A percentile compares a stretch with the other conserved stretches of the same genome.
phyloP scores from a whole-genome alignment of 1,140 invertebrate genomes.

The Leptinotarsa undecemlineata region DNA sequence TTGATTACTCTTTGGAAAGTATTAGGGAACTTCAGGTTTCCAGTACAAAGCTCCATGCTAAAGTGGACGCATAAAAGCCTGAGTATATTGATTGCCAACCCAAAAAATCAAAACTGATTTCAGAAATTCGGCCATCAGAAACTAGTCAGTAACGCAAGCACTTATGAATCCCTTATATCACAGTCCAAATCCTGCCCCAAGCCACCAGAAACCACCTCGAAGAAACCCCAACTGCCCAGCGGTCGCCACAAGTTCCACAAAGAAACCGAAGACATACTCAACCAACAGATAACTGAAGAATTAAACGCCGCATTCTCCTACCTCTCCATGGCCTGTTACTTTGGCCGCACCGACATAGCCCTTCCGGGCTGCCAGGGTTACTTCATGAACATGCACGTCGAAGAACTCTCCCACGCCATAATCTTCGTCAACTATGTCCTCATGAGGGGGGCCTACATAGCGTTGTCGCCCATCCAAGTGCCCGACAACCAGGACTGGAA shows the following conservation, averaged over 20 bases:
- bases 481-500: slow-evolving; percentile 66
- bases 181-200: not conserved
- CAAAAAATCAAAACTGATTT: not conserved
- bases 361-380: slow-evolving; percentile 71
- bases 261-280: slow-evolving; percentile 74
- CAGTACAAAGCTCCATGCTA: too few species aligned
- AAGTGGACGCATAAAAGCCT: too few species aligned
- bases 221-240: not conserved
- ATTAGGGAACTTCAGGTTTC: too few species aligned
- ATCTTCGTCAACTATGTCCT: slow-evolving; percentile 79
- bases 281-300: slow-evolving; percentile 87
- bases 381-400: slow-evolving; percentile 72
- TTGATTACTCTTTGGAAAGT: too few species aligned
- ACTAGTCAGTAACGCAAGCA: not conserved
- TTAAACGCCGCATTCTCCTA: slow-evolving; percentile 83
- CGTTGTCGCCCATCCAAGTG: slow-evolving; percentile 59
- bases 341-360: slow-evolving; percentile 78
- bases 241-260: slow-evolving; percentile 73
- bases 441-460: slow-evolving; percentile 74
- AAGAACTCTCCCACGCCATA: slow-evolving; percentile 78
- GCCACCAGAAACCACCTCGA: not conserved
- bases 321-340: slow-evolving; percentile 79
- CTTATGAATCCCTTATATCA: not conserved
- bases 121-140: not conserved
- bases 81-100: too few species aligned